These are phyloP conservation scores for Phalera bucephala DNA, from an alignment of 2,888 invertebrate species.

Conservation along the genomic window DNA sequence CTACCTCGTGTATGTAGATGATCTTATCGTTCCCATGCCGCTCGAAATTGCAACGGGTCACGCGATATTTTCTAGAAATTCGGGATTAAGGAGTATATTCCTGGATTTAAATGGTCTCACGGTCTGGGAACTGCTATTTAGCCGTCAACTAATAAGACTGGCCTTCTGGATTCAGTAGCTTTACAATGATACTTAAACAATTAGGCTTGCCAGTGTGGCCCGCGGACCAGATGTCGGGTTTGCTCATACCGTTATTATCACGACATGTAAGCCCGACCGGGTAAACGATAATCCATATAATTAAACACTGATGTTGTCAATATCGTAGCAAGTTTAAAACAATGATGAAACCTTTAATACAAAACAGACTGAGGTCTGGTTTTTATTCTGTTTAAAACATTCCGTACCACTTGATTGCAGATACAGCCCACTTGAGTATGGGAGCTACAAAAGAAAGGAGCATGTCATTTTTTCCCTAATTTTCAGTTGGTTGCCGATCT, in stretches of 20 bases:
- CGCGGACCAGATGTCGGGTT: conserved; percentile 66
- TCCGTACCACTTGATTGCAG: too few species aligned
- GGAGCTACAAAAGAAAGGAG: too few species aligned
- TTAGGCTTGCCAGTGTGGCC: conserved; percentile 45
- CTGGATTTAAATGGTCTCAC: conserved; percentile 46
- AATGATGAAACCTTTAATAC: conserved; percentile 32
- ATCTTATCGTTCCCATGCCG: neutral
- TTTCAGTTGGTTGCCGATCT: too few species aligned
- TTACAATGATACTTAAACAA: conserved; percentile 62
- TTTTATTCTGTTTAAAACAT: too few species aligned
- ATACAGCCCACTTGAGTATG: too few species aligned
- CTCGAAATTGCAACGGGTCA: neutral
- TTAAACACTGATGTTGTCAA: conserved; percentile 48
- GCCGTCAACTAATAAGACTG: conserved; percentile 37
- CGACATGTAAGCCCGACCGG: conserved; percentile 38
- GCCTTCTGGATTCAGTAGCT: conserved; percentile 68
- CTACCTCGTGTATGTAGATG: neutral
- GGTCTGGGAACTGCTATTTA: conserved; percentile 40
- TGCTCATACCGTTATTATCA: conserved; percentile 52
- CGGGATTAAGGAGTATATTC: neutral
- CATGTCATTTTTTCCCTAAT: too few species aligned
- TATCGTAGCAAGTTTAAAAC: conserved; percentile 27
- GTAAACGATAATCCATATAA: conserved; percentile 54
- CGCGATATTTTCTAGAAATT: conserved; percentile 1
- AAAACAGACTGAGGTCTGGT: too few species aligned